Conservation (phyloP, 2,113 vertebrate genomes). For the Lasiurus cinereus region DNA sequence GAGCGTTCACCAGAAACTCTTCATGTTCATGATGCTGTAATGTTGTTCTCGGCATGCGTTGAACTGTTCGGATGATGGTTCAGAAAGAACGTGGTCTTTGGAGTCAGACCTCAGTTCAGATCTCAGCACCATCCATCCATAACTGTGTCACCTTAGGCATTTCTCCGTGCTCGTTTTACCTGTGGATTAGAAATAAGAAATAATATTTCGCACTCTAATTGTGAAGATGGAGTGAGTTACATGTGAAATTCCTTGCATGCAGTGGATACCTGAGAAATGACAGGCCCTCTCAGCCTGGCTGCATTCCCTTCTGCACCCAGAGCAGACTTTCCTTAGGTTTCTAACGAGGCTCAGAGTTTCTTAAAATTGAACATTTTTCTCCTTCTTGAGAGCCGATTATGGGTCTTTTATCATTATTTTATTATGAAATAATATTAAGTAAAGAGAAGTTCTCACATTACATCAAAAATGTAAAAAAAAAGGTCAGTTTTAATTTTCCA, state of each 20-base stretch:
- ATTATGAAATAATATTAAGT: conserved; percentile 80
- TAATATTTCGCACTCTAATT: background rate
- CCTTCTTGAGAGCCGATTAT: conserved; percentile 63
- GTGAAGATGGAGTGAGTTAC: background rate
- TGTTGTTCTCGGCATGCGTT: background rate
- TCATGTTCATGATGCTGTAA: background rate
- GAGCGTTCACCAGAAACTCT: background rate
- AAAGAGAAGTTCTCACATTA: conserved; percentile 71
- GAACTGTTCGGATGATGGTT: background rate
- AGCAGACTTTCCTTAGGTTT: conserved; percentile 4
- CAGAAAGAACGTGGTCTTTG: background rate
- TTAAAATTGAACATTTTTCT: conserved; percentile 71
- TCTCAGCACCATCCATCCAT: background rate
- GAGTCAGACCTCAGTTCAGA: background rate
- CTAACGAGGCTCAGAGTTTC: conserved; percentile 22
- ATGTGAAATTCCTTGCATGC: background rate
- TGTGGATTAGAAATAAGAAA: background rate
- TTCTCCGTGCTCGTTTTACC: conserved; percentile 16
- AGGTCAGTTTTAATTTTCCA: conserved; percentile 83
- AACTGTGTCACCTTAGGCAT: background rate
- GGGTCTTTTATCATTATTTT: conserved; percentile 81
- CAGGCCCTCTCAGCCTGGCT: background rate
- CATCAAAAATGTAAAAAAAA: conserved; percentile 78
- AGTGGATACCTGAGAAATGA: background rate
- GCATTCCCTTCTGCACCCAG: background rate